Percentiles rank a stretch among this genome's conserved stretches.
Evolutionary conservation across 64 coral and sea anemone species (phyloP).

Genomic region (Stichodactyla helianthus): DNA sequence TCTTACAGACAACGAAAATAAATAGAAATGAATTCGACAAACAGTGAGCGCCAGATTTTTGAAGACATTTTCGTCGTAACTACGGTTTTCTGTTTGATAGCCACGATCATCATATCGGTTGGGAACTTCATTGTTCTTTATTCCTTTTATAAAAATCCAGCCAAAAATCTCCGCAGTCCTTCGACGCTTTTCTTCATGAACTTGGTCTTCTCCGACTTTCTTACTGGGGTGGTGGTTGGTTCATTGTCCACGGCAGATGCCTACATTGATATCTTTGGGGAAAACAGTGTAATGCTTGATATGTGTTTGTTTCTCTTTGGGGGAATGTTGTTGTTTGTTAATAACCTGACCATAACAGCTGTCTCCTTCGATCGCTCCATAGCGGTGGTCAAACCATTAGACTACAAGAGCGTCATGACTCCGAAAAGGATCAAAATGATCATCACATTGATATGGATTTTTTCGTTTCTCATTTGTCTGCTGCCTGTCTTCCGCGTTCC

Average conservation of each 20-base stretch:
- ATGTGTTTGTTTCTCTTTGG: not conserved
- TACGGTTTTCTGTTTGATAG: not conserved
- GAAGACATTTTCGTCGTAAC: not conserved
- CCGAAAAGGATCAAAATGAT: not conserved
- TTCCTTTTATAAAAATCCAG: not conserved
- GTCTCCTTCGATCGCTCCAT: not conserved
- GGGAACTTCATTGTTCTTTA: not conserved
- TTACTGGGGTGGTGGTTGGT: not conserved
- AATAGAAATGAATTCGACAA: not conserved
- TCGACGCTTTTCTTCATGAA: not conserved
- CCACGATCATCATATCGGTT: not conserved
- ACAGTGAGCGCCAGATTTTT: not conserved
- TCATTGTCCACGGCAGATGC: not conserved
- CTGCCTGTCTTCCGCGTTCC: not conserved
- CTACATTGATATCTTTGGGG: not conserved
- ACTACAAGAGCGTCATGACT: not conserved
- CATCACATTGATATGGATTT: not conserved
- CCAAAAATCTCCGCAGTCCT: not conserved
- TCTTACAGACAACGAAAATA: no score
- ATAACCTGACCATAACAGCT: conserved; percentile 14
- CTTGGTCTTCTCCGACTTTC: not conserved
- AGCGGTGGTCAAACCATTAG: not conserved
- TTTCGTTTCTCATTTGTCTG: not conserved
- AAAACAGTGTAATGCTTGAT: conserved; percentile 7
- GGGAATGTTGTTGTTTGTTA: conserved; percentile 13